Evolutionary conservation across 2,888 invertebrate genomes (phyloP).

Genomic region (Apodemia zela): DNA sequence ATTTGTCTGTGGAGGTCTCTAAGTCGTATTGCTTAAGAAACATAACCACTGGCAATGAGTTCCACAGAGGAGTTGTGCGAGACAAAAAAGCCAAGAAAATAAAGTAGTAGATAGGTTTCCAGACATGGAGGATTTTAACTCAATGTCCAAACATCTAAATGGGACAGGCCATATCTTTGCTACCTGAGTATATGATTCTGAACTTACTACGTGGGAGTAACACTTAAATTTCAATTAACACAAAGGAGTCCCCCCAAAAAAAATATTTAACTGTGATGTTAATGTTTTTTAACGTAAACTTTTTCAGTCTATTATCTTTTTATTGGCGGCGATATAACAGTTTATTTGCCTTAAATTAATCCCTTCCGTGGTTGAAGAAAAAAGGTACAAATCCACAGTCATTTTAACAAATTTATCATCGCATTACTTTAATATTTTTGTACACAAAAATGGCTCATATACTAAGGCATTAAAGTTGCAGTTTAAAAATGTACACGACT

Average conservation of each 20-base stretch:
- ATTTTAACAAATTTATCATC: not conserved
- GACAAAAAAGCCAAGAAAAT: too few relatives aligned
- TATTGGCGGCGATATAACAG: conserved; percentile 33
- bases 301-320: conserved; percentile 12
- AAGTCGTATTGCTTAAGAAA: too few relatives aligned
- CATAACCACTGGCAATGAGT: too few relatives aligned
- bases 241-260: not conserved
- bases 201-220: conserved; percentile 1
- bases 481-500: conserved; percentile 2
- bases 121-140: too few relatives aligned
- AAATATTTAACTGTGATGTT: not conserved
- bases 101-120: too few relatives aligned
- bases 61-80: too few relatives aligned
- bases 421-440: not conserved
- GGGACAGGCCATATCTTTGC: too few relatives aligned
- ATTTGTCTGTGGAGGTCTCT: too few relatives aligned
- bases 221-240: not conserved
- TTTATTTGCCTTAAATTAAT: conserved; percentile 72
- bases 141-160: too few relatives aligned
- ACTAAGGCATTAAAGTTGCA: conserved; percentile 15
- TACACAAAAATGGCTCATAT: conserved; percentile 24
- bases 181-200: too few relatives aligned
- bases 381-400: conserved; percentile 33
- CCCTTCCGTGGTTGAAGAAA: conserved; percentile 66
- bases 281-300: not conserved